Evolutionary conservation across 2,797 vertebrate species (phyloP), one percentile per base, ranked within the genome.

Genomic region (Enteromius trimaculatus): DNA sequence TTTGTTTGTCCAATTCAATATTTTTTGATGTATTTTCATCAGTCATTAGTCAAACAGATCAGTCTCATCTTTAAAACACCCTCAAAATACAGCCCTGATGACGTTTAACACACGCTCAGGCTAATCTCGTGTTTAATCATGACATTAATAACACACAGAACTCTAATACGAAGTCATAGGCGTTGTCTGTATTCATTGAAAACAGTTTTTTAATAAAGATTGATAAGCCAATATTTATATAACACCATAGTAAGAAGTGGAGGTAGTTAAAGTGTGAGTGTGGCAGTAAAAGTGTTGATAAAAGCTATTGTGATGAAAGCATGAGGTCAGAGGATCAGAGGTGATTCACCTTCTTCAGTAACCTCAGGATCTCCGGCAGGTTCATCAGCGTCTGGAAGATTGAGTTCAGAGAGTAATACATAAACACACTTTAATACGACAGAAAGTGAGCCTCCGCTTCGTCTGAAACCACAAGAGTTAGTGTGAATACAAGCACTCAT

Each of bases 1-100:
- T 53, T 17, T 16, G 16, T 17, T 49, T 58, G 53, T 62, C 60
- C 26, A 62, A 14, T 62, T 62, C 23, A 26, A 62, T 44, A 65
- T 31, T 31, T 60, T 49, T 60, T 39, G 39, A 17, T 70, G 75
- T 51, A 69, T 55, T 77, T 83, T 83, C 19, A 19, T 19, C 49
- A 17, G 49, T 3, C 3, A 0, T 21, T 55, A 55, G 53, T 26
- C 21, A 55, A 21, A 55, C 21, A 55, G 53, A 58, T 4, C n/a
- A 11, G 21, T 3, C 55, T 58, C 53, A 58, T 55, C 53, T 21
- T n/a, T 3, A 55, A 55, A 53, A n/a, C 19, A n/a, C 10, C 21
- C n/a, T 55, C 53, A 10, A 4, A 55, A 55, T 1, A n/a, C 53
- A 55, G 10, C 21, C 53, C 51, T 10, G 53, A 55, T 3, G 3